Evolutionary conservation across 2,113 vertebrate species (phyloP), one percentile per base, ranked within the genome.

Genomic region (Megaptera novaeangliae): DNA sequence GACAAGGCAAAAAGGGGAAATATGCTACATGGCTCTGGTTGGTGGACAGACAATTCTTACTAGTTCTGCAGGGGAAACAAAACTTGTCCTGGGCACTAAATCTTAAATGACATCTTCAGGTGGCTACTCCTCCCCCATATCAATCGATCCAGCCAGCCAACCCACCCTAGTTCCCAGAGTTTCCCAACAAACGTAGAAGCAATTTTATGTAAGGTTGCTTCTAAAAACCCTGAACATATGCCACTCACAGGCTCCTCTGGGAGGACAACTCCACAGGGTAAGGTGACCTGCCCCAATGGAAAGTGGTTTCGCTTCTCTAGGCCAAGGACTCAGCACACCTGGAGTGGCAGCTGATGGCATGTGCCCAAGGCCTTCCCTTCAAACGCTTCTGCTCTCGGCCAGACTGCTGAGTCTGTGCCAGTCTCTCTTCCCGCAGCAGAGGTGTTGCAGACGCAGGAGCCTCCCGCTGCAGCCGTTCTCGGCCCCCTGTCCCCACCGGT

Each of bases 301-400:
- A 44, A 41, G 59, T 0, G 4, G 23, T 27, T 55, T 55, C 2
- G 18, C 36, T 46, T 59, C 69, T 52, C n/a, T 3, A 41, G 59
- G 44, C 46, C 49, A 10, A 29, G 72, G 82, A 75, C 39, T 64
- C 31, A 0, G 10, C 52, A 49, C 44, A 93, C 61, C 75, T 78
- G 77, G 66, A 3, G 1, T 49, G 52, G 61, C 1, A 77, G 49
- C 36, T 0, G 0, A 13, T 2, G 49, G 59, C n/a, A 2, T 0
- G 0, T 0, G 57, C 64, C 64, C 74, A 46, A 82, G 81, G 61
- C 77, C 86, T 81, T 23, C 75, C 81, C 39, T 52, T 49, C 72
- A 10, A 8, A 25, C 8, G 15, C 72, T 52, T 71, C 85, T 14
- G 39, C 44, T 88, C 41, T 8, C 0, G 0, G 49, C 61, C 57